A percentile compares a stretch with the other conserved stretches of the same genome.
phyloP scores from a whole-genome alignment of 1,140 invertebrate species.

The Drosophila rhopaloa region DNA sequence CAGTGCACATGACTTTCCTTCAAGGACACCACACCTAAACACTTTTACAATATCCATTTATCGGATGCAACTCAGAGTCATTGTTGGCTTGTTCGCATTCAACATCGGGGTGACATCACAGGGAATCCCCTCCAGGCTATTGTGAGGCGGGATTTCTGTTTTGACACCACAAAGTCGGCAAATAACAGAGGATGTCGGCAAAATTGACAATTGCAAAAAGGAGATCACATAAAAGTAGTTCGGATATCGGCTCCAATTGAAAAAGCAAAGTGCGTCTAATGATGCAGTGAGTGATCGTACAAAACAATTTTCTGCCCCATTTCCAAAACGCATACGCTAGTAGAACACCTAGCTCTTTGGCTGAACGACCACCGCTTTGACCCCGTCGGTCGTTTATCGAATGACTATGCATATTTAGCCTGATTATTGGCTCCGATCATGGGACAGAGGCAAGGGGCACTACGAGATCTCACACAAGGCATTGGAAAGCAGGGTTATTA shows the following conservation, averaged over 20 bases:
- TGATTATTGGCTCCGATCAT: slow-evolving; percentile 72
- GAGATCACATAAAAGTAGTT: slow-evolving; percentile 6
- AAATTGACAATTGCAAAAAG: slow-evolving; percentile 54
- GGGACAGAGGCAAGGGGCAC: slow-evolving; percentile 14
- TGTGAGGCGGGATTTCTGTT: slow-evolving; percentile 53
- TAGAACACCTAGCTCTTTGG: slow-evolving; percentile 29
- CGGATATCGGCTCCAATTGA: slow-evolving; percentile 11
- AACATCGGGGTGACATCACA: slow-evolving; percentile 49
- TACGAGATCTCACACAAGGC: slow-evolving; percentile 60
- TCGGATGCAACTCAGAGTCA: slow-evolving; percentile 22
- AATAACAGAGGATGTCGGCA: slow-evolving; percentile 54
- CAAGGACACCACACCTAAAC: slow-evolving; percentile 43
- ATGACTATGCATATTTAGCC: slow-evolving; percentile 83
- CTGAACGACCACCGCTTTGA: slow-evolving; percentile 59
- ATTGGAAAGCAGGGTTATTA: slow-evolving; percentile 73
- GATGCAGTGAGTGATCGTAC: slow-evolving; percentile 36
- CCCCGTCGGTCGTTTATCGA: slow-evolving; percentile 78
- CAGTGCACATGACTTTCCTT: slow-evolving; percentile 9
- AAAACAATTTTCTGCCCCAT: slow-evolving; percentile 73
- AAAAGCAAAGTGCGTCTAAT: slow-evolving; percentile 44
- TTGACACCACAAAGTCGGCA: slow-evolving; percentile 57
- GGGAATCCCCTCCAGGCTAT: slow-evolving; percentile 33
- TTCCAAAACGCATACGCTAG: slow-evolving; percentile 22
- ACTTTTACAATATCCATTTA: slow-evolving; percentile 47
- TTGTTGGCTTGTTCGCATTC: slow-evolving; percentile 24